Evolutionary conservation across 2,113 vertebrate species (phyloP).

Genomic region (Chionis minor): DNA sequence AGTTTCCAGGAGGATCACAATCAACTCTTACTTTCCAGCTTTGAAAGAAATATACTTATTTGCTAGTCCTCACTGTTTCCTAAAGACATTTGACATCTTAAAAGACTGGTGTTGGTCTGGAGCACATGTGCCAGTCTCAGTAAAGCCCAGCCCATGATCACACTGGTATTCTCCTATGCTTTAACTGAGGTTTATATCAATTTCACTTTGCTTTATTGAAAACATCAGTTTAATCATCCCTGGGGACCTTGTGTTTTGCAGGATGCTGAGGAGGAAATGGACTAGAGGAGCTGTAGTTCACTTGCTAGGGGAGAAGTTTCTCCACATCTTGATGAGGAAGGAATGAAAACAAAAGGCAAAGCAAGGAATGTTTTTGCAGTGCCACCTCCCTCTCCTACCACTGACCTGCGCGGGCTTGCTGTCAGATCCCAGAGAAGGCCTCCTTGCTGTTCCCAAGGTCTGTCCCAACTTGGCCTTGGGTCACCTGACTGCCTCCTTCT

Average conservation of each 20-base stretch:
- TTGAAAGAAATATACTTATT: not conserved
- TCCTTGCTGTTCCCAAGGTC: rapidly evolving
- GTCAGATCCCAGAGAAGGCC: not conserved
- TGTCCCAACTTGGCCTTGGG: rapidly evolving
- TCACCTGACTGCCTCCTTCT: not conserved
- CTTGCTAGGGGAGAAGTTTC: not conserved
- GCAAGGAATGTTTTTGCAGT: not conserved
- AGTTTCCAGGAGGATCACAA: not conserved
- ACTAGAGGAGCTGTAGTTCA: not conserved
- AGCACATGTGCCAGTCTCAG: rapidly evolving
- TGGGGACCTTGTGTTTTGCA: rapidly evolving
- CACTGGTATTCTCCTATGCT: not conserved
- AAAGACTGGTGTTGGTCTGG: not conserved
- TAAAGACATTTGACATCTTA: not conserved
- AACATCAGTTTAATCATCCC: not conserved
- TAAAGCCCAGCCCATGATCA: not conserved
- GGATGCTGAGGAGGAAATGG: not conserved
- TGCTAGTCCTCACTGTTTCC: not conserved
- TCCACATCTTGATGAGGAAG: not conserved
- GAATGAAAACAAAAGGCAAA: not conserved
- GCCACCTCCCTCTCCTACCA: not conserved
- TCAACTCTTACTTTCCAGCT: not conserved
- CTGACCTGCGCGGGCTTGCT: rapidly evolving
- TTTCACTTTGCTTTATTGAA: not conserved
- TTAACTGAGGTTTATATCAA: not conserved